These are phyloP conservation scores for Andrena bucephala DNA, from an alignment of 2,888 invertebrate genomes.

Conservation along the genomic window DNA sequence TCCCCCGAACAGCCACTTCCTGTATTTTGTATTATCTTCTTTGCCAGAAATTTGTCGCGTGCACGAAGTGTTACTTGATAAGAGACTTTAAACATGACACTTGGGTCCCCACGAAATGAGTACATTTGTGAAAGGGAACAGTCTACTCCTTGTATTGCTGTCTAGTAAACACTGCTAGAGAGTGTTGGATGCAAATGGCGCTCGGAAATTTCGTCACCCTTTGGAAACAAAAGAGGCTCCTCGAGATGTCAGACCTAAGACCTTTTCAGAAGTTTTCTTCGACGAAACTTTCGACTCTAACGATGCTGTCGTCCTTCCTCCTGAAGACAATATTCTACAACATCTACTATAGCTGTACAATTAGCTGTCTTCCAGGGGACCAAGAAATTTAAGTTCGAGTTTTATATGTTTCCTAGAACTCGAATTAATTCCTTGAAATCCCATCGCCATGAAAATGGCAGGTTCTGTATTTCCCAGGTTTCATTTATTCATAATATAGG, in stretches of 20 bases:
- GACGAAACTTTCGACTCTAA: constrained; percentile 27
- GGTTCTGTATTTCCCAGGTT: too few relatives aligned
- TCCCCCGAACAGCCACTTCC: not conserved
- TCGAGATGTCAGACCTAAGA: not conserved
- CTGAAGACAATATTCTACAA: not conserved
- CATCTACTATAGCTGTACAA: not conserved
- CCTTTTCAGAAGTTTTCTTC: constrained; percentile 14
- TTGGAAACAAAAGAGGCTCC: not conserved
- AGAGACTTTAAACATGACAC: too few relatives aligned
- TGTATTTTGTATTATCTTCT: not conserved
- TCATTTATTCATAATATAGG: too few relatives aligned
- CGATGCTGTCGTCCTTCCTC: constrained; percentile 6
- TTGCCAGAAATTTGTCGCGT: too few relatives aligned
- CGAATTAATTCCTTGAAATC: too few relatives aligned
- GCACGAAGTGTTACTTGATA: too few relatives aligned
- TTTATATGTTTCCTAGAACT: too few relatives aligned
- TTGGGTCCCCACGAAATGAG: too few relatives aligned
- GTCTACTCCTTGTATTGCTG: not conserved
- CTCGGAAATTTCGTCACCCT: constrained; percentile 7
- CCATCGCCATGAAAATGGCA: too few relatives aligned
- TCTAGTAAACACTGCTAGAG: not conserved
- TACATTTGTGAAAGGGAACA: not conserved
- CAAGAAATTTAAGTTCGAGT: too few relatives aligned
- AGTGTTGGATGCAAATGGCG: not conserved
- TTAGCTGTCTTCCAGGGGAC: not conserved